Conservation (phyloP, 2,888 invertebrate species). For the Andrena marginata region DNA sequence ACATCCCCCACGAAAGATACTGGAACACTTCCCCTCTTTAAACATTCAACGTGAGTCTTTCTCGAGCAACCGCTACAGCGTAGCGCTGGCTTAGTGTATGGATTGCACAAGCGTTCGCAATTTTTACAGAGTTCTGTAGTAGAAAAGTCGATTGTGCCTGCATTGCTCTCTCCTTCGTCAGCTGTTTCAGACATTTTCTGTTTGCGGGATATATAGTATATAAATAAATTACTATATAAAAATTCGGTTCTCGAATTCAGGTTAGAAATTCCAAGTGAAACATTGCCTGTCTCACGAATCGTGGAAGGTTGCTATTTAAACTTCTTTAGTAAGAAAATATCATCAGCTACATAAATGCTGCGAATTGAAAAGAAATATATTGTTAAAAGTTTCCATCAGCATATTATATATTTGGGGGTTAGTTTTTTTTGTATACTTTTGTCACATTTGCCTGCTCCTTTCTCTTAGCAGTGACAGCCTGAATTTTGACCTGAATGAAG, state of each 20-base stretch:
- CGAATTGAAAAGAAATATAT: background rate
- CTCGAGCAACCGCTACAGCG: conserved; percentile 87
- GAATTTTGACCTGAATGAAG: background rate
- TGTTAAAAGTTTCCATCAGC: background rate
- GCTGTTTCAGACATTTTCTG: conserved; percentile 41
- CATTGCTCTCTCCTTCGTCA: background rate
- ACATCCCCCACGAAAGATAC: conserved; percentile 91
- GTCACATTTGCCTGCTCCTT: background rate
- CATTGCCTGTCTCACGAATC: background rate
- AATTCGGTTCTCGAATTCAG: conserved; percentile 4
- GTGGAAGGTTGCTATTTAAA: background rate
- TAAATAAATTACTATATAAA: background rate
- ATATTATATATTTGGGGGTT: conserved; percentile 19
- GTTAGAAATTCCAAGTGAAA: conserved; percentile 16
- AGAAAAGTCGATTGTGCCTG: conserved; percentile 12
- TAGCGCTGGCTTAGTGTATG: conserved; percentile 87
- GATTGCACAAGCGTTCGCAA: conserved; percentile 86
- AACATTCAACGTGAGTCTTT: conserved; percentile 89
- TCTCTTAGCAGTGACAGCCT: no score
- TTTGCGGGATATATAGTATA: background rate
- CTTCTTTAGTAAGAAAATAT: background rate
- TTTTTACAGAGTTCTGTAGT: conserved; percentile 86
- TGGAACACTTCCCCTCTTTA: conserved; percentile 89
- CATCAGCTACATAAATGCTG: background rate
- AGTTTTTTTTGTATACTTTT: conserved; percentile 18